Evolutionary conservation across 1,140 invertebrate genomes (phyloP).

Genomic region (Triops longicaudatus): DNA sequence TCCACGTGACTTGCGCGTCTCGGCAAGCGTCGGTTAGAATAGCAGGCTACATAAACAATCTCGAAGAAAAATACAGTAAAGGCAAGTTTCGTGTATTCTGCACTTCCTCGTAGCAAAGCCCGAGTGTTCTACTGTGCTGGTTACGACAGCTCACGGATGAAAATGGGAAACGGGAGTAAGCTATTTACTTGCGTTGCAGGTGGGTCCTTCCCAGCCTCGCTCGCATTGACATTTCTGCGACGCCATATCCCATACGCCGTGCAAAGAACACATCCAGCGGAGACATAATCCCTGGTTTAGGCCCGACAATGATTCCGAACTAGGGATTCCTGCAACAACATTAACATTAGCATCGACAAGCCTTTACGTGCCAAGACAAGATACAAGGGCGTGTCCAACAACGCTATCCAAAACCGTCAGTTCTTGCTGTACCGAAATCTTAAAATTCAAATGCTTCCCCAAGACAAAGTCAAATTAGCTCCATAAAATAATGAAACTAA

Average conservation of each 20-base stretch:
- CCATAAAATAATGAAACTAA: too few relatives aligned
- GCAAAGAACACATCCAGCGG: background rate
- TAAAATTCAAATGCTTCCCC: too few relatives aligned
- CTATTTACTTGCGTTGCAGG: constrained; percentile 53
- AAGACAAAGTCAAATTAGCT: too few relatives aligned
- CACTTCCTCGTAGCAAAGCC: background rate
- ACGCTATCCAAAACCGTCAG: too few relatives aligned
- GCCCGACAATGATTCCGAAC: background rate
- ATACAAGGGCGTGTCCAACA: too few relatives aligned
- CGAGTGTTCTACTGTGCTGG: background rate
- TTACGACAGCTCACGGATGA: background rate
- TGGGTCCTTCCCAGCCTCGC: constrained; percentile 78
- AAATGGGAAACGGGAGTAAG: background rate
- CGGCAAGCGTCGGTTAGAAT: background rate
- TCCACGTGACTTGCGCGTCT: background rate
- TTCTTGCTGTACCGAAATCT: too few relatives aligned
- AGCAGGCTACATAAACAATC: background rate
- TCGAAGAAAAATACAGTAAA: background rate
- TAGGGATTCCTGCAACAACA: background rate
- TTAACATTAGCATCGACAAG: constrained; percentile 37
- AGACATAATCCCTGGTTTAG: constrained; percentile 12
- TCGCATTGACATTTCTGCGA: constrained; percentile 68
- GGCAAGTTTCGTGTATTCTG: background rate
- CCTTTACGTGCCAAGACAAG: too few relatives aligned
- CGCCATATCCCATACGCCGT: background rate